Percentiles rank a stretch among this genome's conserved stretches.
Conservation (phyloP, 1,140 invertebrate species). For the Paraescarpia echinospica region DNA sequence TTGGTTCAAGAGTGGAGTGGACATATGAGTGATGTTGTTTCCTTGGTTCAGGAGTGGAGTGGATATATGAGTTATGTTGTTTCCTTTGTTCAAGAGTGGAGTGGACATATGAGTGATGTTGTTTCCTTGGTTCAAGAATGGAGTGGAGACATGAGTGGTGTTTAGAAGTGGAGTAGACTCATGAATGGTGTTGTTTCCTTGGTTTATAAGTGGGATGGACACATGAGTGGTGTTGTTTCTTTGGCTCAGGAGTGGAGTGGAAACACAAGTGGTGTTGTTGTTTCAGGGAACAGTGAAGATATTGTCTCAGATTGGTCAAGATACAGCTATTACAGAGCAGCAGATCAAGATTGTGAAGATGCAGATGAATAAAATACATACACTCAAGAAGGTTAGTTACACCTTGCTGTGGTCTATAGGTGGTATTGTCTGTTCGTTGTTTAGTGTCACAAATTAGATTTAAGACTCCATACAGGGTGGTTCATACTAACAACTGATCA, state of each 20-base stretch:
- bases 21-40: neutral
- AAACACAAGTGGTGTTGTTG: neutral
- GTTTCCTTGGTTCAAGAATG: neutral
- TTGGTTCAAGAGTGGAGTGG: too few relatives aligned
- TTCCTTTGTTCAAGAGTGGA: slow-evolving; percentile 43
- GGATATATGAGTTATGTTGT: neutral
- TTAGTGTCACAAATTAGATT: too few relatives aligned
- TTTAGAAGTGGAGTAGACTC: neutral
- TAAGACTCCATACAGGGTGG: too few relatives aligned
- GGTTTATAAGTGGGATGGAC: neutral
- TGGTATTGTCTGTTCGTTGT: too few relatives aligned
- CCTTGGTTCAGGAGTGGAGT: neutral
- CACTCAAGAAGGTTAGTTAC: slow-evolving; percentile 48
- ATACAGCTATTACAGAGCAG: slow-evolving; percentile 56
- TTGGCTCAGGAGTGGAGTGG: neutral
- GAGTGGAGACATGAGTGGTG: neutral
- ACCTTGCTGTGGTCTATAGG: neutral
- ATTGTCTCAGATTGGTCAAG: slow-evolving; percentile 56
- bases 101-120: slow-evolving; percentile 39
- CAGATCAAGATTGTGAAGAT: slow-evolving; percentile 54
- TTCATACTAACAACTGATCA: too few relatives aligned
- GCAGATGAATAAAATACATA: slow-evolving; percentile 53
- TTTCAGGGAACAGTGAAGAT: slow-evolving; percentile 54
- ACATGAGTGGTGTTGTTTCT: neutral
- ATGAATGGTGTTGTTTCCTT: neutral